Base-by-base conservation (phyloP, 30 jellyfish, hydroid and myxozoan genomes). In the Cassiopea andromeda region DNA sequence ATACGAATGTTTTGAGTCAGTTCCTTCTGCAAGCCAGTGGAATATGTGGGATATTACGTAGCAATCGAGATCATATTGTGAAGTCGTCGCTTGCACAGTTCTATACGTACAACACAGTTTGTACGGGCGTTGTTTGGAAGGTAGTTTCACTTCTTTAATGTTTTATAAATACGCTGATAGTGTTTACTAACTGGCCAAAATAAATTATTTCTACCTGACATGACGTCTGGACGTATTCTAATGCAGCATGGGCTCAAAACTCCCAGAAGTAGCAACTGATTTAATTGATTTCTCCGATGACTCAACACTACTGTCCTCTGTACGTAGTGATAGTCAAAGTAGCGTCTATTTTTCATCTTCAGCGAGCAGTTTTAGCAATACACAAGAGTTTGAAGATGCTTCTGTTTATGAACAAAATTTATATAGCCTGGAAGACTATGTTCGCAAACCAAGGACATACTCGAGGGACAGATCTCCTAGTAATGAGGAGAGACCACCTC, bases 401-500 rank as follows among this genome's bases (percentile, higher is more conserved):
- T 6, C 54, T 18, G 54, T 12, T 38, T 54, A n/a, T 1, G 74
- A 67, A 27, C 68, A 69, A n/a, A 67, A 44, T 43, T 18, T 18
- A 49, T 50, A 58, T 44, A 48, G 60, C 48, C 77, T 77, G 2
- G 88, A 77, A 45, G 93, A 75, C 44, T 86, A 75, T 44, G 68
- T 75, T 13, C 78, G 89, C 45, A 86, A 75, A 68, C 93, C 93
- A 47, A 86, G 93, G 58, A 80, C 70, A 14, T 86, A 86, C 67
- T 80, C 85, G 6, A 86, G 93, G 69, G 89, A 77, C 48, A 43
- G 69, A 48, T 75, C 84, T 7, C 75, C 88, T 49, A 86, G 85
- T 38, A 76, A 59, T 76, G 93, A 86, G 15, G 93, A 86, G 13
- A 86, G 58, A 75, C 93, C 96, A 9, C 96, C 96, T 2, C 96